These are phyloP conservation scores for Oreortyx pictus DNA, from an alignment of 2,797 vertebrate genomes.

Conservation along the genomic window DNA sequence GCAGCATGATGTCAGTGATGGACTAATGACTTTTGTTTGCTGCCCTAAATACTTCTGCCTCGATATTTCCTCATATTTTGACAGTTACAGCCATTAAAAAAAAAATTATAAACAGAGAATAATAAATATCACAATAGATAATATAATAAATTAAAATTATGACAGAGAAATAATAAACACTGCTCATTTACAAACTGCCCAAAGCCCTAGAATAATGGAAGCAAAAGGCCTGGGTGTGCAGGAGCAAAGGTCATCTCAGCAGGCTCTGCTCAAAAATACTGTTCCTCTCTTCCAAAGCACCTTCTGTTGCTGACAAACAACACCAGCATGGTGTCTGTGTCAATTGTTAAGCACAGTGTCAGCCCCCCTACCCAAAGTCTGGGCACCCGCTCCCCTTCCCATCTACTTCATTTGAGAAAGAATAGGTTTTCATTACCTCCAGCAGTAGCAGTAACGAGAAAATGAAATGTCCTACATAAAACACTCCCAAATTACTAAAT, in stretches of 20 bases:
- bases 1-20: background rate
- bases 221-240: background rate
- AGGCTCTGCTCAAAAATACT: background rate
- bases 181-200: background rate
- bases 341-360: too few species aligned
- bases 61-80: background rate
- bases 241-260: background rate
- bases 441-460: slow-evolving; percentile 58
- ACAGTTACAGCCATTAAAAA: background rate
- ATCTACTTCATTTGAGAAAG: background rate
- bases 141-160: background rate
- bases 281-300: background rate
- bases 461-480: slow-evolving; percentile 18
- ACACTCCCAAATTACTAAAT: background rate
- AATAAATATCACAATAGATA: background rate
- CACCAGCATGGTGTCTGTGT: too few species aligned
- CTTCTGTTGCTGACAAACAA: background rate
- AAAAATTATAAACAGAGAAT: background rate
- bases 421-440: slow-evolving; percentile 55
- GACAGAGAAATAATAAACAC: background rate
- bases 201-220: background rate
- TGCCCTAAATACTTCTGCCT: background rate
- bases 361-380: too few species aligned
- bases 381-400: background rate
- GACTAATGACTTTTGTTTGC: background rate